Base-by-base conservation (phyloP, 1,140 invertebrate species). In the Caenorhabditis inopinata region DNA sequence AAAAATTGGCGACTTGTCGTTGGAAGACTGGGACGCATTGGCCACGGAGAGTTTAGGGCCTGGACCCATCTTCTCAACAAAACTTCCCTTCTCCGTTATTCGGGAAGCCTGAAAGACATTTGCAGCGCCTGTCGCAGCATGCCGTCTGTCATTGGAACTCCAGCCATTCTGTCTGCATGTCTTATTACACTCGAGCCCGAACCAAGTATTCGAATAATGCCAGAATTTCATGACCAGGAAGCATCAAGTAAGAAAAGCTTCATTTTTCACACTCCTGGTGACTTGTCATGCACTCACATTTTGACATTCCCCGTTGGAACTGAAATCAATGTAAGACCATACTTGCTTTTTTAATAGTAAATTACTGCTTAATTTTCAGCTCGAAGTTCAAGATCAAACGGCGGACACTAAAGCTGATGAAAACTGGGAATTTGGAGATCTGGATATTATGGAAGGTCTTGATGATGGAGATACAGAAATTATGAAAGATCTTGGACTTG, bases 171-270 rank as follows among this genome's bases (percentile, higher is more conserved):
- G 47, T 96, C 95, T 84, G 97, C 96, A 18, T 99, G 97, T 90
- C 91, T 99, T 18, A 95, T 98, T 14, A 97, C 96, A 74, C 92
- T 98, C 23, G 97, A 99, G 89, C 94, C 96, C 21, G 96, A 99
- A 89, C 93, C 94, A 6, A 92, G 93, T 83, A 92, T 99, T 74
- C 92, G 95, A 79, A 91, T 99, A 46, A 68, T 93, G 93, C 85
- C 87, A 93, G 94, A 90, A 93, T 93, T 88, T 92, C 93, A 85
- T 84, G 84, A 83, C 49, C 84, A 86, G 58, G 82, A 80, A 6
- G 85, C 94, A 93, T 96, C 95, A 58, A 94, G 94, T 6, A 93
- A 96, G 85, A 96, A 98, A 90, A 94, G 96, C 62, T 94, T 7
- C 7, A 14, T 38, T 0, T 51, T 76, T n/a, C 75, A 76, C 12